Evolutionary conservation across 2,888 invertebrate genomes (phyloP), one percentile per base, ranked within the genome.

Genomic region (Tachina fera): DNA sequence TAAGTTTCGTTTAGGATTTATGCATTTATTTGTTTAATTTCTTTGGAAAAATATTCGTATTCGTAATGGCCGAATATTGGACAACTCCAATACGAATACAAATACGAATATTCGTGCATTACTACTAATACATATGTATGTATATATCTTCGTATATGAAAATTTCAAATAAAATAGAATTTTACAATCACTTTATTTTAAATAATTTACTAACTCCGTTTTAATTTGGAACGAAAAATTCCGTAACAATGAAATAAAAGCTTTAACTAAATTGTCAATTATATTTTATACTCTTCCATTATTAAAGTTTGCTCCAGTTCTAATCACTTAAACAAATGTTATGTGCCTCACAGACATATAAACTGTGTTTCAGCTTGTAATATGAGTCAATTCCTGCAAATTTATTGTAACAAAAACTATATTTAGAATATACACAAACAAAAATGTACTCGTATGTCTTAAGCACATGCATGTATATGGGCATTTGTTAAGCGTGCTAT

Each of bases 381-480:
- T n/a, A 11, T 4, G 9, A 39, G 14, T n/a, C 22, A 71, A 11
- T 71, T 58, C 71, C 56, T 45, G 71, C 56, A 71, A 71, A n/a
- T 45, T n/a, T 22, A 58, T 58, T 9, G 0, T 41, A 39, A 10
- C 39, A 41, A 45, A 22, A 65, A 47, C 16, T 16, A 14, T 16
- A 51, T 67, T 67, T 51, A 51, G 67, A 68, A 53, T 14, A 53
- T 10, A 9, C 19, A 53, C 9, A 9, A 53, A 9, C 10, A 19
- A 2, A 19, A 8, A 19, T 53, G 19, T n/a, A n/a, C n/a, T n/a
- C n/a, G n/a, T 53, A 10, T 9, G 51, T 0, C 9, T 51, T 14
- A 51, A 51, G 16, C 6, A 68, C 41, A 45, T 43, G 49, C n/a
- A 13, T 71, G 22, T 22, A 11, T 22, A 31, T 58, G 58, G 22